Evolutionary conservation across 2,113 vertebrate species (phyloP).

Genomic region (Hippocampus abdominalis): DNA sequence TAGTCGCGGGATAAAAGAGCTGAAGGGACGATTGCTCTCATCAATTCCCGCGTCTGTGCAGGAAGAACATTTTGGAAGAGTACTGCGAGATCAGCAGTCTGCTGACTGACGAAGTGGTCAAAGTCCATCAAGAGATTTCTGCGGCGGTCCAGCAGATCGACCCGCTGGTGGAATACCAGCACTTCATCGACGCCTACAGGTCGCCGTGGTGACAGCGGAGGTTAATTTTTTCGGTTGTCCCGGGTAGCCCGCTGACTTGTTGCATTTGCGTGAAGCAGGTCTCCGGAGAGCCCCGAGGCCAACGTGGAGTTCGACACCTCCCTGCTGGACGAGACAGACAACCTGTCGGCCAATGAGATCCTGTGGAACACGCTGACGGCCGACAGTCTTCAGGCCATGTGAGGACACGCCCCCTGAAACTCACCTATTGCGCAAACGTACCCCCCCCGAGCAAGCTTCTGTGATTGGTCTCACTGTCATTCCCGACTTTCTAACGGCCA

Average conservation of each 20-base stretch:
- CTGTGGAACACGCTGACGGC: conserved; percentile 97
- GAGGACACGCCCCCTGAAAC: conserved; percentile 66
- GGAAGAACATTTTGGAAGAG: conserved; percentile 75
- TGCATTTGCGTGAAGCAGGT: conserved; percentile 60
- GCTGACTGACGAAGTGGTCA: conserved; percentile 89
- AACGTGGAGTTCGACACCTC: conserved; percentile 86
- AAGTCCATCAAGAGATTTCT: conserved; percentile 90
- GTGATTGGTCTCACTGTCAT: no score
- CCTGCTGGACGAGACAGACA: conserved; percentile 89
- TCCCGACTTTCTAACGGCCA: no score
- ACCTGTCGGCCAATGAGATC: conserved; percentile 90
- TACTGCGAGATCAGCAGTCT: conserved; percentile 95
- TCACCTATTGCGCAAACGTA: no score
- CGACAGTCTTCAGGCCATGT: conserved; percentile 88
- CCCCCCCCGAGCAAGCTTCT: no score
- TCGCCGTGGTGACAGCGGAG: conserved; percentile 34
- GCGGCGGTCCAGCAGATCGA: conserved; percentile 88
- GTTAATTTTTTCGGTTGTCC: rapidly evolving
- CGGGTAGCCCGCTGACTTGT: neutral
- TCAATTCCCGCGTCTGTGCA: neutral
- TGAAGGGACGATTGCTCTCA: neutral
- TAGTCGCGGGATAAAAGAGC: neutral
- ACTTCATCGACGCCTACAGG: conserved; percentile 90
- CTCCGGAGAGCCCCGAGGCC: conserved; percentile 78
- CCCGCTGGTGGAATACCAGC: conserved; percentile 85